A percentile compares a stretch with the other conserved stretches of the same genome.
Conservation (phyloP, 2,113 vertebrate genomes). For the Mobula hypostoma region DNA sequence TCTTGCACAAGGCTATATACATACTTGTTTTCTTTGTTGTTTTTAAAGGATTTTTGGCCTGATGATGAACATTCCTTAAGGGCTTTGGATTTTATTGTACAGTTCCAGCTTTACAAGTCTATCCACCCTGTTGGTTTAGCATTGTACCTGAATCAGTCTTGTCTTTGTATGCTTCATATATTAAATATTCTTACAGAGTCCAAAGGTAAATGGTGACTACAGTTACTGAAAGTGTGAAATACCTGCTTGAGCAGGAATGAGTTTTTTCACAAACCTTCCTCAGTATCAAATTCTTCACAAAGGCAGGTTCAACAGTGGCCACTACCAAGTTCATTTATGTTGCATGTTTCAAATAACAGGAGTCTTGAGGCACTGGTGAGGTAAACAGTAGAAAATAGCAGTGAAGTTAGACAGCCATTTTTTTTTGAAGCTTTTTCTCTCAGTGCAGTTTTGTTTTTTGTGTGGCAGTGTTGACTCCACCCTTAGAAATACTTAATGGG, state of each 20-base stretch:
- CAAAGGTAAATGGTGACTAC: background rate
- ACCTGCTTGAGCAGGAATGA: background rate
- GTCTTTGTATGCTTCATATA: background rate
- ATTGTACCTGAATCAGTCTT: background rate
- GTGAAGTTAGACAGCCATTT: background rate
- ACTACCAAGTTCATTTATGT: background rate
- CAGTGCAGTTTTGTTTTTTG: background rate
- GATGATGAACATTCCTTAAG: conserved; percentile 18
- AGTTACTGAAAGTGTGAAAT: background rate
- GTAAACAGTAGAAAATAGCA: background rate
- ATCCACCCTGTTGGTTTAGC: background rate
- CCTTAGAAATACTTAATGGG: too few species aligned
- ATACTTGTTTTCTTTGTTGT: background rate
- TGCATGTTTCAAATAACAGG: background rate
- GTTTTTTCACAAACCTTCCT: background rate
- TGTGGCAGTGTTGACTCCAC: background rate
- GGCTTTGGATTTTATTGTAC: background rate
- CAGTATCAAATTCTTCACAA: background rate
- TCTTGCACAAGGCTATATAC: background rate
- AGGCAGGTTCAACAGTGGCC: background rate
- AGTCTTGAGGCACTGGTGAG: background rate
- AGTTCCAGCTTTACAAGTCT: conserved; percentile 24
- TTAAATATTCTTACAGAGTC: background rate
- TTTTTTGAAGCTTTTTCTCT: background rate
- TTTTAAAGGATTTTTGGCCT: background rate